Base-by-base conservation (phyloP, 1,140 invertebrate species). In the Frieseomelitta varia region DNA sequence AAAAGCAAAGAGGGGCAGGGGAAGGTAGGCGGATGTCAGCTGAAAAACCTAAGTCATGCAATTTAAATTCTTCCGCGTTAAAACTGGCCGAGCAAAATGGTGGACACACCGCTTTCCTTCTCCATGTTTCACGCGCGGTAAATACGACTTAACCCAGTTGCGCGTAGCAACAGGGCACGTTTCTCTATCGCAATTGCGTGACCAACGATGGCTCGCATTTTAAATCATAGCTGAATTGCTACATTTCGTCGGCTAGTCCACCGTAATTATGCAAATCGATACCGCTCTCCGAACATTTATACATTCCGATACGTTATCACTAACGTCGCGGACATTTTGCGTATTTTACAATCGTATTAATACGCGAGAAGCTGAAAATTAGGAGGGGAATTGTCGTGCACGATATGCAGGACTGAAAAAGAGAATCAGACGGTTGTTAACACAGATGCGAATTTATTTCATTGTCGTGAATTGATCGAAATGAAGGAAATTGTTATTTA, bases 61-160 rank as follows among this genome's bases (percentile, higher is more conserved):
- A 68, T 11, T 68, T 58, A 69, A 27, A 77, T 56, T 51, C n/a
- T 77, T 77, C 63, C 15, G 47, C 21, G 19, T 58, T 39, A 21
- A 27, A 1, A 30, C 2, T 30, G 30, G 34, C 34, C 34, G 34
- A 39, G 34, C 39, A 47, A 47, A 47, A 47, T 27, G 17, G 39
- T n/a, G 47, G 51, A 34, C 6, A 55, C 68, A 58, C 56, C 63
- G 24, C 30, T 24, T n/a, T 24, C 68, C 0, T 69, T 67, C 53
- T 34, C 71, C 67, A 24, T 17, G 4, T 76, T 51, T 34, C 39
- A 17, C 30, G 27, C 12, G 24, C 27, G 17, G 34, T 30, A 39
- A 67, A 67, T 71, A 15, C 27, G 30, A 19, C 27, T 77, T 82
- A 82, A 82, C 81, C 73, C 73, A 77, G 53, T 68, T 81, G 24